Percentiles rank a stretch among this genome's conserved stretches.
Evolutionary conservation across 2,888 invertebrate species (phyloP).

Genomic region (Kryphioiulus occultus): DNA sequence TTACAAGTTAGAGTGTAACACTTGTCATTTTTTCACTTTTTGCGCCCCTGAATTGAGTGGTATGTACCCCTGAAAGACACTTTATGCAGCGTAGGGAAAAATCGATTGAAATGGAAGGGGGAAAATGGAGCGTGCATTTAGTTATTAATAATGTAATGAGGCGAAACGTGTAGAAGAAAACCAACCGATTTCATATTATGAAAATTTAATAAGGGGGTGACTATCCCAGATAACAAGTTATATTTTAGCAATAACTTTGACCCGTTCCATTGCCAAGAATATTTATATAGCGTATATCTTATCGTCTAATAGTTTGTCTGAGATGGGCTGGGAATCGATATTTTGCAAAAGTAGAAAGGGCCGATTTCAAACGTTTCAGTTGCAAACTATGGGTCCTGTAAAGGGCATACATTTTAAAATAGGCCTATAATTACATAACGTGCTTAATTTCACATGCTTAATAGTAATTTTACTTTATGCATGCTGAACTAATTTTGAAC

Average conservation of each 20-base stretch:
- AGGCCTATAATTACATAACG: too few relatives aligned
- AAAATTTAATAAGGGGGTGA: constrained; percentile 15
- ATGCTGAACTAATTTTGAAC: too few relatives aligned
- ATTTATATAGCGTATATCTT: neutral
- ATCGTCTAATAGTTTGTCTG: neutral
- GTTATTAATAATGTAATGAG: constrained; percentile 31
- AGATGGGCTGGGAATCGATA: neutral
- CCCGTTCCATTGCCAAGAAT: neutral
- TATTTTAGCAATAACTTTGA: constrained; percentile 27
- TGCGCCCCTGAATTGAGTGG: neutral
- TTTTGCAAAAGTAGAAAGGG: neutral
- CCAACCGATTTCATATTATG: constrained; percentile 36
- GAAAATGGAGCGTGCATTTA: constrained; percentile 36
- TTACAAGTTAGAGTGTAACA: neutral
- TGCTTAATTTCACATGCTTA: too few relatives aligned
- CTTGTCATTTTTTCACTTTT: neutral
- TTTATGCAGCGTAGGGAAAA: neutral
- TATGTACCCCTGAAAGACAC: neutral
- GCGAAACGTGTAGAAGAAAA: constrained; percentile 36
- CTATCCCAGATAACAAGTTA: neutral
- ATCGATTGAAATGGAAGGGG: constrained; percentile 29
- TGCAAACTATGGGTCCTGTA: neutral
- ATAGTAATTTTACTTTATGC: too few relatives aligned
- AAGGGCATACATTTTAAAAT: too few relatives aligned
- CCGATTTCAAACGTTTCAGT: neutral